These are phyloP conservation scores for Cheilosia urbana DNA, from an alignment of 2,888 invertebrate genomes.

Conservation along the genomic window DNA sequence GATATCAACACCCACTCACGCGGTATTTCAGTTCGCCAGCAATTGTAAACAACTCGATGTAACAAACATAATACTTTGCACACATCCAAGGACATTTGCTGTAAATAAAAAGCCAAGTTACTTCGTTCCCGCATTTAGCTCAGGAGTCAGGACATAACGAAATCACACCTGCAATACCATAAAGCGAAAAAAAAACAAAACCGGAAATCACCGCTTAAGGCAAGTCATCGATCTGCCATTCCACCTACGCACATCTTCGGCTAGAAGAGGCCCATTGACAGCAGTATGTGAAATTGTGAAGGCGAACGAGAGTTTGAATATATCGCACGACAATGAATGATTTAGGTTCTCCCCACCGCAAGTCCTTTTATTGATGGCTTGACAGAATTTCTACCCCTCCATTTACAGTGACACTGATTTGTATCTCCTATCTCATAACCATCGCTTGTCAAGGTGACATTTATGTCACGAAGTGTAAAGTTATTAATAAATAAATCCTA, in stretches of 20 bases:
- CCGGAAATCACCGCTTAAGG: slow-evolving; percentile 39
- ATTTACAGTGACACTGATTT: slow-evolving; percentile 45
- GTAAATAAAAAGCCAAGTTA: too few species aligned
- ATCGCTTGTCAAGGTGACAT: slow-evolving; percentile 65
- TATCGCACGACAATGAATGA: slow-evolving; percentile 38
- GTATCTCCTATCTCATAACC: slow-evolving; percentile 44
- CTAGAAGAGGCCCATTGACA: not conserved
- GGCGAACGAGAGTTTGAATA: slow-evolving; percentile 53
- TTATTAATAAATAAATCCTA: slow-evolving; percentile 62
- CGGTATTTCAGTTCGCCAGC: too few species aligned
- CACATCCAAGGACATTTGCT: too few species aligned
- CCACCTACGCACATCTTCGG: slow-evolving; percentile 12
- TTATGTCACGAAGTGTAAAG: slow-evolving; percentile 57
- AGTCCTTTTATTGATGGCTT: slow-evolving; percentile 41
- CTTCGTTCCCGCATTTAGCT: too few species aligned
- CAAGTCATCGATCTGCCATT: slow-evolving; percentile 43
- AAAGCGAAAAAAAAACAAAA: not conserved
- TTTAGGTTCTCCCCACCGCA: slow-evolving; percentile 15
- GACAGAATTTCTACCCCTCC: slow-evolving; percentile 8
- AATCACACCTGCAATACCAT: not conserved
- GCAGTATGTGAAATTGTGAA: slow-evolving; percentile 29
- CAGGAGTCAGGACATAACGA: too few species aligned
- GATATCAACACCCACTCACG: too few species aligned
- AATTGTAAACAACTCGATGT: too few species aligned
- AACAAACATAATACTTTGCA: too few species aligned